Evolutionary conservation across 2,888 invertebrate genomes (phyloP).

Genomic region (Folsomia candida): DNA sequence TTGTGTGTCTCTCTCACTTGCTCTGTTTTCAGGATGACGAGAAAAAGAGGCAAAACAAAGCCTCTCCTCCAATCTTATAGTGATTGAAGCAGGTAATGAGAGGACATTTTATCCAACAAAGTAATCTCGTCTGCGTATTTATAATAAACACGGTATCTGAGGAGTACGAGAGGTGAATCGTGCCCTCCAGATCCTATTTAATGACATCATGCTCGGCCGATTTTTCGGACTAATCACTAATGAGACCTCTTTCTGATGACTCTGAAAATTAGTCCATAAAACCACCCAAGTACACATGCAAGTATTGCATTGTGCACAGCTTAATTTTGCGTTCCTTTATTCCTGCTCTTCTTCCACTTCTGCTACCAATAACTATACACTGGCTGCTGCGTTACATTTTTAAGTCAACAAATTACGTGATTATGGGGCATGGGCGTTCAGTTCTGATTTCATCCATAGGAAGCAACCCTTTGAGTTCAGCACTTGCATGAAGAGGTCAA

Average conservation of each 20-base stretch:
- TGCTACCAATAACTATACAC: background rate
- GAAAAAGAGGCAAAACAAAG: background rate
- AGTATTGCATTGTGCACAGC: background rate
- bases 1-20: too few relatives aligned
- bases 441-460: background rate
- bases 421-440: background rate
- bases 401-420: background rate
- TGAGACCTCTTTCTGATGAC: constrained; percentile 2
- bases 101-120: background rate
- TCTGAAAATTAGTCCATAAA: constrained; percentile 7
- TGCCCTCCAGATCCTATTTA: background rate
- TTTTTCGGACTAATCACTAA: constrained; percentile 3
- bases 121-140: background rate
- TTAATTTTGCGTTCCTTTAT: background rate
- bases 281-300: constrained; percentile 11
- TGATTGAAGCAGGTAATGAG: background rate
- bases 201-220: background rate
- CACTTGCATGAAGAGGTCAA: constrained; percentile 11
- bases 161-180: background rate
- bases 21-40: too few relatives aligned
- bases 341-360: too few relatives aligned
- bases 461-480: background rate
- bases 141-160: background rate
- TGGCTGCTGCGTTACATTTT: background rate
- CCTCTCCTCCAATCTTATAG: background rate